These are phyloP conservation scores for Brachymystax lenok DNA, from an alignment of 2,797 vertebrate genomes.

Conservation along the genomic window DNA sequence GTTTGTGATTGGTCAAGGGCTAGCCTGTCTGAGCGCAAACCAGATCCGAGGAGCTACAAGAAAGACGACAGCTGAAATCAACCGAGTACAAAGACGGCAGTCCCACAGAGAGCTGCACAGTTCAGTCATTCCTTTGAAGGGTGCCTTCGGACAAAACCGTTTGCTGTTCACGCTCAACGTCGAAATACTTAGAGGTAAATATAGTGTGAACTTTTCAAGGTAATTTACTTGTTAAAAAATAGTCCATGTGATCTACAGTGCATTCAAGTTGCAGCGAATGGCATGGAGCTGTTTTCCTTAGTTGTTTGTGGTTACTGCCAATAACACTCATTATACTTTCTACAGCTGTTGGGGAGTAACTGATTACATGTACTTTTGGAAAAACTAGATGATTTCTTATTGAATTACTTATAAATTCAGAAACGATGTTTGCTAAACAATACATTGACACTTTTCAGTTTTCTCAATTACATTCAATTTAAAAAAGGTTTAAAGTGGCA, in stretches of 20 bases:
- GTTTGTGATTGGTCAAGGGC: constrained; percentile 3
- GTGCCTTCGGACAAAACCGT: not conserved
- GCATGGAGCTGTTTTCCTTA: not conserved
- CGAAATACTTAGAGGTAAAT: constrained; percentile 1
- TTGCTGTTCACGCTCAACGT: not conserved
- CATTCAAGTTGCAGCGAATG: not conserved
- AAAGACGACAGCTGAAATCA: not conserved
- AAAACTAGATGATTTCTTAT: no score
- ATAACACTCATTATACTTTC: no score
- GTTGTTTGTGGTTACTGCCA: not conserved
- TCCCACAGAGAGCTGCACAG: not conserved
- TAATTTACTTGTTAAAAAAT: not conserved
- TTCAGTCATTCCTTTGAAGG: not conserved
- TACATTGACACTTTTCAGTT: no score
- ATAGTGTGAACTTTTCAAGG: not conserved
- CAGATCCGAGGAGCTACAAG: not conserved
- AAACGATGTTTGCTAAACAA: no score
- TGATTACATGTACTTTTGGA: no score
- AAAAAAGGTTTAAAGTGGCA: no score
- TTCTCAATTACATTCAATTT: no score
- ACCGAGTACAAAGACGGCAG: not conserved
- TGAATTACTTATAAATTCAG: no score
- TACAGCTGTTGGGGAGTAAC: no score
- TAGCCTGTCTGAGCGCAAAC: not conserved
- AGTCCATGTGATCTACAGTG: not conserved